Conservation (phyloP, 2,888 invertebrate species). For the Timandra comae region DNA sequence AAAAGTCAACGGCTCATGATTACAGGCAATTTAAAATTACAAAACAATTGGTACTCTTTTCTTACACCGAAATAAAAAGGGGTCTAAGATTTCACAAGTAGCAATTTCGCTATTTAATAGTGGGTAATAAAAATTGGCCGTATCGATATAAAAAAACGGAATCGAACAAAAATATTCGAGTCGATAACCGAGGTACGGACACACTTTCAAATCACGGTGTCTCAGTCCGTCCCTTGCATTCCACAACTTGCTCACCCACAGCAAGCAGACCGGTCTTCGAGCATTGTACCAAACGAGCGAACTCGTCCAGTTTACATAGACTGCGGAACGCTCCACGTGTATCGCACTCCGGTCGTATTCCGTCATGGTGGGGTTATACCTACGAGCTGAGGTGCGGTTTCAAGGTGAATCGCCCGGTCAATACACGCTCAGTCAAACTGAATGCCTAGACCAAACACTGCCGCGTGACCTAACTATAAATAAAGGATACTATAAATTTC, state of each 20-base stretch:
- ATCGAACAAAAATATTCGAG: conserved; percentile 36
- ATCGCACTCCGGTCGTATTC: conserved; percentile 34
- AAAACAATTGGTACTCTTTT: conserved; percentile 44
- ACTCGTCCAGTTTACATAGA: conserved; percentile 49
- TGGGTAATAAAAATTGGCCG: conserved; percentile 17
- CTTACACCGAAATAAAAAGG: conserved; percentile 34
- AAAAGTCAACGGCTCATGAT: conserved; percentile 43
- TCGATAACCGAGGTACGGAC: conserved; percentile 48
- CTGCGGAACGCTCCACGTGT: conserved; percentile 33
- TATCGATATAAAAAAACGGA: conserved; percentile 25
- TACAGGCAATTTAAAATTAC: conserved; percentile 50
- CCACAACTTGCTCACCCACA: conserved; percentile 75
- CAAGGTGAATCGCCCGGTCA: conserved; percentile 73
- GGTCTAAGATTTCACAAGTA: conserved; percentile 26
- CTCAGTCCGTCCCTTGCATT: conserved; percentile 67
- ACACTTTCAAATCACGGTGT: conserved; percentile 68
- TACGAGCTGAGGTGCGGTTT: conserved; percentile 59
- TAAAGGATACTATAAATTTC: conserved; percentile 40
- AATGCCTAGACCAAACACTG: conserved; percentile 69
- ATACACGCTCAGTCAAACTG: conserved; percentile 59
- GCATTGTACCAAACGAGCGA: conserved; percentile 62
- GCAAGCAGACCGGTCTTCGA: conserved; percentile 66
- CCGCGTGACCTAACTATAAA: conserved; percentile 58
- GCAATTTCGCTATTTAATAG: conserved; percentile 18
- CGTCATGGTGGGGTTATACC: conserved; percentile 46